These are phyloP conservation scores for Sternotherus odoratus DNA, from an alignment of 2,797 vertebrate species.

Conservation along the genomic window DNA sequence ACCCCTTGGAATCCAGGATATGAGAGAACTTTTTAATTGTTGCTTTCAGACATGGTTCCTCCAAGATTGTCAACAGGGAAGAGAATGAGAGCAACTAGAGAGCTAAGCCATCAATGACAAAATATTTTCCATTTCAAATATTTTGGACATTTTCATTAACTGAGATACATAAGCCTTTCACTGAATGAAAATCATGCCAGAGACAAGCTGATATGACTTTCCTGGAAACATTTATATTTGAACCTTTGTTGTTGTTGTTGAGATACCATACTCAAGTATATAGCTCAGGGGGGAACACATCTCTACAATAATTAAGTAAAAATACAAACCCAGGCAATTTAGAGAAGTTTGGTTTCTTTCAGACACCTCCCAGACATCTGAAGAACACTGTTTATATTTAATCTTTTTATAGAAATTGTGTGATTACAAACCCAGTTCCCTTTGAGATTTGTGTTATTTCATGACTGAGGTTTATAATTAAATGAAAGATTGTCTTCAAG, in stretches of 20 bases:
- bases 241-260: conserved; percentile 24
- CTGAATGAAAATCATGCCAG: conserved; percentile 11
- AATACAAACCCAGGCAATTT: not conserved
- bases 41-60: not conserved
- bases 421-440: not conserved
- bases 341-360: not conserved
- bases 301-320: not conserved
- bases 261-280: not conserved
- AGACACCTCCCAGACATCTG: not conserved
- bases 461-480: not conserved
- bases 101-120: not conserved
- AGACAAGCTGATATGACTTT: not conserved
- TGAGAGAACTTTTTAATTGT: not conserved
- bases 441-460: not conserved
- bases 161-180: not conserved
- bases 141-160: conserved; percentile 10
- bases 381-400: not conserved
- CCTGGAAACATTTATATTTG: conserved; percentile 26
- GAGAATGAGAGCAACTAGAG: not conserved
- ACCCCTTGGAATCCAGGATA: not conserved
- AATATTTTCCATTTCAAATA: conserved; percentile 1
- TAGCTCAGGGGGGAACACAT: not conserved
- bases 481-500: not conserved
- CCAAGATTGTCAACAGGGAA: not conserved
- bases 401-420: not conserved